Percentiles rank a stretch among this genome's conserved stretches.
Conservation (phyloP, 2,113 vertebrate genomes). For the Pelecanus crispus region DNA sequence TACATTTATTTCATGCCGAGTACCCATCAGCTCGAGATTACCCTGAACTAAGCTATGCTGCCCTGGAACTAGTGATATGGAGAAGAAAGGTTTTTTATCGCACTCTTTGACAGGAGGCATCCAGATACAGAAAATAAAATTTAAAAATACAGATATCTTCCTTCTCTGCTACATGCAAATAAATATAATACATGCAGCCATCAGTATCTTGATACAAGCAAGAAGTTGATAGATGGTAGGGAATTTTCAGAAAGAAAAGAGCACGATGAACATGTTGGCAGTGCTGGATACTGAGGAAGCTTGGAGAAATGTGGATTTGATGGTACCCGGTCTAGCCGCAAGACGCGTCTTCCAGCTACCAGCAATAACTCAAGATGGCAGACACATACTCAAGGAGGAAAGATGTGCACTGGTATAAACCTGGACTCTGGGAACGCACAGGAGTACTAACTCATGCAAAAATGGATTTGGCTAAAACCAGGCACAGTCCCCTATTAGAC, state of each 20-base stretch:
- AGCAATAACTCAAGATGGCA: neutral
- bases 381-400: neutral
- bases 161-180: neutral
- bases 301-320: neutral
- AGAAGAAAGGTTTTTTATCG: neutral
- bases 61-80: neutral
- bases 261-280: neutral
- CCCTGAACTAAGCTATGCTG: neutral
- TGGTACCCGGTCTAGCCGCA: accelerated
- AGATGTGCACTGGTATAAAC: neutral
- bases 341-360: neutral
- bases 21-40: neutral
- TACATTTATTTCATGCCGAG: neutral
- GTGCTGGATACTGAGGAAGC: neutral
- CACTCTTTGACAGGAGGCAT: neutral
- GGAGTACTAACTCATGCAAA: neutral
- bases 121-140: neutral
- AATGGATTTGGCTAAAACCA: neutral
- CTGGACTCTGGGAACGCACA: neutral
- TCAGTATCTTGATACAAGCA: neutral
- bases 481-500: neutral
- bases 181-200: neutral
- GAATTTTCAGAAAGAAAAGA: neutral
- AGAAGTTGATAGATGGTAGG: neutral
- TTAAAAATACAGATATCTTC: neutral